phyloP scores from a whole-genome alignment of 2,113 vertebrate genomes.

The Elaphurus davidianus region DNA sequence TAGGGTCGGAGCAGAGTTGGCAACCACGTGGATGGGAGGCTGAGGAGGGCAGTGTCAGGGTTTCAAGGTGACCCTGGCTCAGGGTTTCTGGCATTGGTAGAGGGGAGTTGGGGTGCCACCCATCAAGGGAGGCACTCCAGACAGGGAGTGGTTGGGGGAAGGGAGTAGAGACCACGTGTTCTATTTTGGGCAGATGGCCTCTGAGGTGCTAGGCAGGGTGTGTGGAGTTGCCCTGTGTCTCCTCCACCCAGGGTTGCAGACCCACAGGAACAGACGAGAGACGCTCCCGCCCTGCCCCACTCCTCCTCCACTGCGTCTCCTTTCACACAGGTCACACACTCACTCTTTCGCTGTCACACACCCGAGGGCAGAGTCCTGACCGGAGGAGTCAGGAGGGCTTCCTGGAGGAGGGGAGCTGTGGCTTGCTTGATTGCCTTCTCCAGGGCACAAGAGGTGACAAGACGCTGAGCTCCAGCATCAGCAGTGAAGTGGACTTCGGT shows the following conservation, averaged over 20 bases:
- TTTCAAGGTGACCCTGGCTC: neutral
- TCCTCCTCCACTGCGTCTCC: neutral
- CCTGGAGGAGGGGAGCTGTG: neutral
- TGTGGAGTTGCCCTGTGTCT: too few species aligned
- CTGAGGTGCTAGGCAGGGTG: neutral
- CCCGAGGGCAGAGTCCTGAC: too few species aligned
- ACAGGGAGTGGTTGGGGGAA: neutral
- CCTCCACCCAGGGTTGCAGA: neutral
- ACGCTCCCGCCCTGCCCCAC: accelerated
- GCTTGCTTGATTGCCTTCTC: neutral
- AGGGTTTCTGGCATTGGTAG: neutral
- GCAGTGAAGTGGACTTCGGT: neutral
- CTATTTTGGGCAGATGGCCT: neutral
- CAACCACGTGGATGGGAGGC: neutral
- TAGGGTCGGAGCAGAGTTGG: neutral
- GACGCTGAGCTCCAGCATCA: neutral
- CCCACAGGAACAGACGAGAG: neutral
- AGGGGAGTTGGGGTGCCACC: neutral
- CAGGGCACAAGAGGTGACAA: neutral
- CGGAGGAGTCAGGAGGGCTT: neutral
- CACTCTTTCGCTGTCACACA: accelerated
- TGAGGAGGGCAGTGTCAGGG: neutral
- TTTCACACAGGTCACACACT: neutral
- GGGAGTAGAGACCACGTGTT: neutral
- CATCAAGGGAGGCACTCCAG: neutral